Evolutionary conservation across 2,797 vertebrate genomes (phyloP).

Genomic region (Yasuhikotakia modesta): DNA sequence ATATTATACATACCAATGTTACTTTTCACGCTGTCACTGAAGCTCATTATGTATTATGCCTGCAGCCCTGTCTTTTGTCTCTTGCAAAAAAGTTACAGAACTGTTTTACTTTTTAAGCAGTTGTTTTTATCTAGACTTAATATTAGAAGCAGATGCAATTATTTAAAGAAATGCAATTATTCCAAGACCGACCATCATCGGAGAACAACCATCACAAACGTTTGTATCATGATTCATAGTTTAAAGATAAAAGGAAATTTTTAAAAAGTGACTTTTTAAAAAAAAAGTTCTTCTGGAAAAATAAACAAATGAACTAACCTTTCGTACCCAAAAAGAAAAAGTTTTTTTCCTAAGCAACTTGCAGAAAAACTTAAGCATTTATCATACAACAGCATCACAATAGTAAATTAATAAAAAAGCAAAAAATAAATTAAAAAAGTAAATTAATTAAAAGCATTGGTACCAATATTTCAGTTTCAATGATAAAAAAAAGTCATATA

Average conservation of each 20-base stretch:
- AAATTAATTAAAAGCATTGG: too few relatives aligned
- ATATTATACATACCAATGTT: not conserved
- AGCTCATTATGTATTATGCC: not conserved
- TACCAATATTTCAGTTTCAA: not conserved
- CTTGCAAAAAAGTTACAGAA: not conserved
- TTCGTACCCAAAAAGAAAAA: not conserved
- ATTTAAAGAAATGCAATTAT: not conserved
- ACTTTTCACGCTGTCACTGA: too few relatives aligned
- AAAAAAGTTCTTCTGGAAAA: too few relatives aligned
- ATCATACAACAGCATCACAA: too few relatives aligned
- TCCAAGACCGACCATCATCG: too few relatives aligned
- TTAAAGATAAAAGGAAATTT: not conserved
- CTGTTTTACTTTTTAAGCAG: too few relatives aligned
- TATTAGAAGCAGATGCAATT: not conserved
- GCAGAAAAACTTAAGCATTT: too few relatives aligned
- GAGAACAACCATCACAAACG: not conserved
- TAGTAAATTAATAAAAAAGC: too few relatives aligned
- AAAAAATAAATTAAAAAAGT: too few relatives aligned
- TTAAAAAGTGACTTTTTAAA: too few relatives aligned
- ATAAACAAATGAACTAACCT: not conserved
- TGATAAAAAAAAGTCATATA: not conserved
- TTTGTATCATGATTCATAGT: not conserved
- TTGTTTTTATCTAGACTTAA: not conserved
- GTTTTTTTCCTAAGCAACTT: too few relatives aligned
- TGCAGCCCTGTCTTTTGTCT: not conserved